Evolutionary conservation across 2,888 invertebrate species (phyloP).

Genomic region (Allolobophora icterica): DNA sequence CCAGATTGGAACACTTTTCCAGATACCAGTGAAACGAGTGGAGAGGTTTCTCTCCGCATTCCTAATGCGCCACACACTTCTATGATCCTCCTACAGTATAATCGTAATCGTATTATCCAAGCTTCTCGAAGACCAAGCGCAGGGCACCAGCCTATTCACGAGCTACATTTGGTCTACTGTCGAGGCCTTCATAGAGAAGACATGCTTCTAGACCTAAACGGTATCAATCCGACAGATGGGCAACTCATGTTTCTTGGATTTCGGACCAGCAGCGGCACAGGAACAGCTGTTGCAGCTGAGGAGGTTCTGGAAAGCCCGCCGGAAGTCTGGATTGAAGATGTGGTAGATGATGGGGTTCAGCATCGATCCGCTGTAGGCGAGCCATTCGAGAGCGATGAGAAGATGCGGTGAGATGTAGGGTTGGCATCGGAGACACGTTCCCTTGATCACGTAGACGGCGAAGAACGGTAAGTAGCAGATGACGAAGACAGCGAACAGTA

Average conservation of each 20-base stretch:
- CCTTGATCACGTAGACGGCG: constrained; percentile 49
- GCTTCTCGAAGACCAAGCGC: too few species aligned
- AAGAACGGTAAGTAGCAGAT: constrained; percentile 54
- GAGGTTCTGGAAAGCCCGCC: constrained; percentile 50
- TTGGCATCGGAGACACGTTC: constrained; percentile 45
- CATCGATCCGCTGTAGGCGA: constrained; percentile 52
- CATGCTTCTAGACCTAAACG: not conserved
- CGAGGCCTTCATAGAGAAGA: not conserved
- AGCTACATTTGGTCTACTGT: too few species aligned
- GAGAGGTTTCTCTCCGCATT: not conserved
- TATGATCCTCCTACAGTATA: too few species aligned
- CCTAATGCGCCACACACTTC: too few species aligned
- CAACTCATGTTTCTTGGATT: not conserved
- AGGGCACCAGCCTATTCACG: too few species aligned
- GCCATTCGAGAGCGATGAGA: constrained; percentile 49
- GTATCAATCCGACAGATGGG: constrained; percentile 22
- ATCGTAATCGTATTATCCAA: too few species aligned
- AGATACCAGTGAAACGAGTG: not conserved
- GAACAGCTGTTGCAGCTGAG: constrained; percentile 46
- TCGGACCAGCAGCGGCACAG: not conserved
- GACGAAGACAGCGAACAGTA: constrained; percentile 52
- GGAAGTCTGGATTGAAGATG: constrained; percentile 53
- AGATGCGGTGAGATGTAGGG: constrained; percentile 45
- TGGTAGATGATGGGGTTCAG: constrained; percentile 54
- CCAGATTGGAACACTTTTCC: not conserved